Percentiles rank a stretch among this genome's conserved stretches.
These are phyloP conservation scores for Harpagifer antarcticus DNA, from an alignment of 2,797 vertebrate species.

Conservation along the genomic window DNA sequence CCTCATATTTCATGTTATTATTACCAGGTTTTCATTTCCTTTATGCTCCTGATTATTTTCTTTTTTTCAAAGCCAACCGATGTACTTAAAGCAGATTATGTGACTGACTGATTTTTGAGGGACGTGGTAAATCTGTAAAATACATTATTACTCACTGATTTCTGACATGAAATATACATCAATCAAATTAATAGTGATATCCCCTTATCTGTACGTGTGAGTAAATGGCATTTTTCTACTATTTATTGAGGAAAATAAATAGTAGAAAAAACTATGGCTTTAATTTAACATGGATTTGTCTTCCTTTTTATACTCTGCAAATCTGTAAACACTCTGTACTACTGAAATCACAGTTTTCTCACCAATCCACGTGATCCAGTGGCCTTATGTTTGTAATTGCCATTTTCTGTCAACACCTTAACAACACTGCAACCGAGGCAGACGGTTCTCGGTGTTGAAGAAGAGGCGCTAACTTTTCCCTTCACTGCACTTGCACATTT, in stretches of 20 bases:
- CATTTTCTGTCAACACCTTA: constrained; percentile 44
- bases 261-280: not conserved
- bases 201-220: not conserved
- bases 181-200: constrained; percentile 6
- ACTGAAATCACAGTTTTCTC: not conserved
- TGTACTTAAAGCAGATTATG: not conserved
- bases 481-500: constrained; percentile 64
- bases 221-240: not conserved
- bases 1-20: constrained; percentile 50
- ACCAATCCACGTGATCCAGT: constrained; percentile 13
- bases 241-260: too few species aligned
- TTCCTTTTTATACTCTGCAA: not conserved
- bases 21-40: constrained; percentile 40
- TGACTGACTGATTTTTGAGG: not conserved
- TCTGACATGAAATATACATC: constrained; percentile 22
- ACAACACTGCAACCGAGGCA: constrained; percentile 34
- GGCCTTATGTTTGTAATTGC: constrained; percentile 46
- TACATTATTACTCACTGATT: not conserved
- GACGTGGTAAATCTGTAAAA: constrained; percentile 22
- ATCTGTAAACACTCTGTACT: not conserved
- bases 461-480: constrained; percentile 68
- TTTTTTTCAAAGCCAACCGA: constrained; percentile 5
- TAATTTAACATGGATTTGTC: not conserved
- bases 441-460: constrained; percentile 44
- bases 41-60: constrained; percentile 3